Percentiles rank a stretch among this genome's conserved stretches.
Conservation (phyloP, 2,113 vertebrate species). For the Proterorhinus semilunaris region DNA sequence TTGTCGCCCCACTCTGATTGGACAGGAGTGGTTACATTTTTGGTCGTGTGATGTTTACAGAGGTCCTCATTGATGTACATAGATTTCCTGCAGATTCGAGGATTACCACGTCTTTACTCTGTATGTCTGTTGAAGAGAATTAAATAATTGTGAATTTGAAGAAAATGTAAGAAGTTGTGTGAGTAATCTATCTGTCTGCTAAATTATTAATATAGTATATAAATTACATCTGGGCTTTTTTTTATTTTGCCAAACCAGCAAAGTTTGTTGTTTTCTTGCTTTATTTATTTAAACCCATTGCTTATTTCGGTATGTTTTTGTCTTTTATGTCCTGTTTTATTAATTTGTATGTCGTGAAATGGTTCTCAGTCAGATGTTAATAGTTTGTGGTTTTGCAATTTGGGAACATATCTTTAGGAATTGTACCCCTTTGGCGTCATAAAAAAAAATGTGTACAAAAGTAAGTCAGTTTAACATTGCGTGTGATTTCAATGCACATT, state of each 20-base stretch:
- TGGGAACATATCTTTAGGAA: constrained; percentile 40
- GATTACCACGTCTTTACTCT: constrained; percentile 80
- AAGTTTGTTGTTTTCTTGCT: constrained; percentile 13
- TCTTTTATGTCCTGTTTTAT: constrained; percentile 69
- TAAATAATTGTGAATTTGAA: constrained; percentile 77
- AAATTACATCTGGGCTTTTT: constrained; percentile 52
- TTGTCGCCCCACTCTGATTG: constrained; percentile 44
- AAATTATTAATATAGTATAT: constrained; percentile 60
- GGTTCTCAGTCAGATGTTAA: constrained; percentile 30
- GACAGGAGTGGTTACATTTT: constrained; percentile 47
- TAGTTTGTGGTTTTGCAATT: constrained; percentile 41
- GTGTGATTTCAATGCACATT: constrained; percentile 67
- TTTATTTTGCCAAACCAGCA: constrained; percentile 57
- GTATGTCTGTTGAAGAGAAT: constrained; percentile 81
- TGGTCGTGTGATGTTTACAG: constrained; percentile 81
- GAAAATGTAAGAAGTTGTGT: constrained; percentile 73
- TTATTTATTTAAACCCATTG: constrained; percentile 54
- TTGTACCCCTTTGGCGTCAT: constrained; percentile 11
- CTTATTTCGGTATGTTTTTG: constrained; percentile 64
- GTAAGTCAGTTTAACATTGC: constrained; percentile 14
- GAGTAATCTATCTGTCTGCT: constrained; percentile 62
- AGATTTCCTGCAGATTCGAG: constrained; percentile 79
- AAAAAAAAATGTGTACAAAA: not conserved
- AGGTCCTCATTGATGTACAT: constrained; percentile 87
- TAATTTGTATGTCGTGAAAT: constrained; percentile 58